Evolutionary conservation across 2,888 invertebrate genomes (phyloP).

Genomic region (Drosophila robusta): DNA sequence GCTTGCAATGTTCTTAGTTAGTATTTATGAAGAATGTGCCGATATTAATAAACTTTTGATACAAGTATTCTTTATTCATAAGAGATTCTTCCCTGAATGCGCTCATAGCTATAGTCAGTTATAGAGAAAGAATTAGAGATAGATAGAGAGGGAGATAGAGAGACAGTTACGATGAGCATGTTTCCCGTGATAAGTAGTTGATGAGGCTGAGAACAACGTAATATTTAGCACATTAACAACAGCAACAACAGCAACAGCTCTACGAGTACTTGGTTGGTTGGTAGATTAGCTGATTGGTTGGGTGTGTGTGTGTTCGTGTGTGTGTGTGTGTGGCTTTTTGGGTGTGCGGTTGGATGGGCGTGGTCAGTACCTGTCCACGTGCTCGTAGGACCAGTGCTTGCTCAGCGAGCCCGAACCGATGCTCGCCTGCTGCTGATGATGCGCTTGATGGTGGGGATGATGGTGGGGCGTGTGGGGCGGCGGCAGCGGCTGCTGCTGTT

Average conservation of each 20-base stretch:
- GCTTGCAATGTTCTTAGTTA: too few species aligned
- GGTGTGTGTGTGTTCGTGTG: not conserved
- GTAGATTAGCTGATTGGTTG: not conserved
- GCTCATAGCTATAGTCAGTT: not conserved
- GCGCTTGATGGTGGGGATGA: slow-evolving; percentile 48
- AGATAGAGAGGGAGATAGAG: slow-evolving; percentile 14
- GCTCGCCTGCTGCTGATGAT: slow-evolving; percentile 85
- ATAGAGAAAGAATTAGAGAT: slow-evolving; percentile 8
- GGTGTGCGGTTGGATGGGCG: slow-evolving; percentile 41
- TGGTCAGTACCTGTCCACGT: slow-evolving; percentile 84
- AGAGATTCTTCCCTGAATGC: not conserved
- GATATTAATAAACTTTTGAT: too few species aligned
- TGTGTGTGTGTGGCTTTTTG: slow-evolving; percentile 11
- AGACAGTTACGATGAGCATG: slow-evolving; percentile 46
- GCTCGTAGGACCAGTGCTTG: slow-evolving; percentile 84
- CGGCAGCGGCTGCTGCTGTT: slow-evolving; percentile 24
- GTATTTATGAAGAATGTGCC: too few species aligned
- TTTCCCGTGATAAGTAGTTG: slow-evolving; percentile 18
- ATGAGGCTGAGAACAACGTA: slow-evolving; percentile 20
- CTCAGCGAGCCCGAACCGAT: slow-evolving; percentile 86
- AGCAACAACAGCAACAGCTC: slow-evolving; percentile 59
- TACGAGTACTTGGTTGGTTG: slow-evolving; percentile 45
- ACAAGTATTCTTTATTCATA: not conserved
- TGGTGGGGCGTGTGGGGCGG: slow-evolving; percentile 45
- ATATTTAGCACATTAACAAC: slow-evolving; percentile 37